Base-by-base conservation (phyloP, 2,797 vertebrate genomes). In the Acrossocheilus wenchowensis region DNA sequence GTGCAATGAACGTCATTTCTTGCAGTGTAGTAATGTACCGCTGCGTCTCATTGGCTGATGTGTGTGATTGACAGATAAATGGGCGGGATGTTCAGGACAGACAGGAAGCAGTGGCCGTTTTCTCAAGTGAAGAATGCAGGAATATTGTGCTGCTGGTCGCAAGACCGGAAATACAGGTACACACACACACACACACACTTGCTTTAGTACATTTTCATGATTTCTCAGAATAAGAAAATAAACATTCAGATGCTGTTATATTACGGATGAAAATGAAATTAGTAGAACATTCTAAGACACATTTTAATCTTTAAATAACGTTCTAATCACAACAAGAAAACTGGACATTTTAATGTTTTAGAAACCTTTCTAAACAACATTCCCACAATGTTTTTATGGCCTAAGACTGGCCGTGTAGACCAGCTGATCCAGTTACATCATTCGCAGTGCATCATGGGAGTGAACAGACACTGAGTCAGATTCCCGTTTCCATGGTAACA, bases 31-130 rank as follows among this genome's bases (percentile, higher is more conserved):
- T 39, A 21, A 69, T 36, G 68, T 69, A 11, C 21, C 36, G 3
- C 36, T 69, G 36, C 57, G 8, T 30, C 57, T 80, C 23, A 80
- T 64, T 66, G 60, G 62, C 52, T 68, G 78, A 60, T 80, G 78
- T 12, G 41, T 81, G 19, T 68, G 60, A 68, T 68, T 81, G 62
- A 68, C 79, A 81, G 79, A 81, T 81, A 34, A 81, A 81, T 69
- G 79, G 64, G 19, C 45, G 30, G 79, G 62, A 81, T 14, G 64
- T 81, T 68, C 62, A 81, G 79, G 64, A 81, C 64, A 81, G 26
- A 68, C 62, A 81, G 64, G 79, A 81, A 52, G 64, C 79, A 8
- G 79, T 81, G 64, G 62, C 43, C 1, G 45, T 69, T 81, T 21
- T 81, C 26, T 81, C 79, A 0, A 81, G 36, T 81, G 79, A 81